phyloP scores from a whole-genome alignment of 2,113 vertebrate genomes.

The Callionymus lyra region DNA sequence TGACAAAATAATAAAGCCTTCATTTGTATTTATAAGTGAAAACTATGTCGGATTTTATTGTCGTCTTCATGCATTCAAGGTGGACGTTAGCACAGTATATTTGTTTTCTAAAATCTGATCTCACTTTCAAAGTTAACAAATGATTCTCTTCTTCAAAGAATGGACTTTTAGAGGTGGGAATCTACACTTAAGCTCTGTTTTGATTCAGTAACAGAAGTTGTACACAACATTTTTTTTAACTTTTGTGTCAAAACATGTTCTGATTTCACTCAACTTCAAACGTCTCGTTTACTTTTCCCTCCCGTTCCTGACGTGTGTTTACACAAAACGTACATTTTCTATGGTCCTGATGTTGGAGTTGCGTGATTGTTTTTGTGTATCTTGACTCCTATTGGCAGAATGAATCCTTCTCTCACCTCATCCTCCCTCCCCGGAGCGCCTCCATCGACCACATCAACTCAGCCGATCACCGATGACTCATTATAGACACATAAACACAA shows the following conservation, averaged over 20 bases:
- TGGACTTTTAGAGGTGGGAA: no score
- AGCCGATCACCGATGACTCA: constrained; percentile 63
- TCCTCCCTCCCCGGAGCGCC: constrained; percentile 15
- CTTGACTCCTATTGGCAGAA: constrained; percentile 58
- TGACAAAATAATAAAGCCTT: no score
- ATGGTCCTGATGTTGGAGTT: constrained; percentile 35
- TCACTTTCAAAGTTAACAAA: no score
- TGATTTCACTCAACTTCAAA: constrained; percentile 16
- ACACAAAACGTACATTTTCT: constrained; percentile 35
- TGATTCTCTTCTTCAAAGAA: no score
- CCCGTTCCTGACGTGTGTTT: constrained; percentile 61
- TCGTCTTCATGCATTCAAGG: no score
- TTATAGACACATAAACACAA: constrained; percentile 60
- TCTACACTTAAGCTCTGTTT: no score
- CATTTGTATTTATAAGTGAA: no score
- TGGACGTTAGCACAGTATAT: no score
- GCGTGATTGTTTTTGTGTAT: constrained; percentile 61
- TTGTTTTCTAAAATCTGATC: no score
- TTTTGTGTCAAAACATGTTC: constrained; percentile 12
- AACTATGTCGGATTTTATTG: no score
- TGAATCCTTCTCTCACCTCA: constrained; percentile 28
- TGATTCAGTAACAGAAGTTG: no score
- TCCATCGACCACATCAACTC: constrained; percentile 65
- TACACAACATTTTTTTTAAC: constrained; percentile 4
- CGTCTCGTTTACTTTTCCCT: constrained; percentile 47